A percentile compares a stretch with the other conserved stretches of the same genome.
phyloP scores from a whole-genome alignment of 2,113 vertebrate genomes.

The Saccopteryx bilineata region DNA sequence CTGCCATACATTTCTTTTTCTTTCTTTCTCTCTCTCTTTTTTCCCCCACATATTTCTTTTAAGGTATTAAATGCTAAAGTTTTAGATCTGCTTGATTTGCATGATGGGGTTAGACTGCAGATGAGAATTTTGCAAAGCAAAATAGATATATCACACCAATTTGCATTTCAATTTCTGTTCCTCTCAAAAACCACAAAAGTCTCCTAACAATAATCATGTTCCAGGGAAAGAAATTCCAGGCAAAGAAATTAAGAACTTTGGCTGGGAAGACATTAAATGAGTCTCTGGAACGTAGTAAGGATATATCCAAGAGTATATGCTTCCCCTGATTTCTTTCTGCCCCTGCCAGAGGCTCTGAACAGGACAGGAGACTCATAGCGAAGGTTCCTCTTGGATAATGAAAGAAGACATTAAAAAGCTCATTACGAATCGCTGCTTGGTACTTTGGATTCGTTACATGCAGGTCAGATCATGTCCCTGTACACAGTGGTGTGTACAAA shows the following conservation, averaged over 20 bases:
- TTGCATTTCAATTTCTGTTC: conserved; percentile 66
- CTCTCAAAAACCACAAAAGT: conserved; percentile 61
- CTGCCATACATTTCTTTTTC: background rate
- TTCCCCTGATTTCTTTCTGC: conserved; percentile 12
- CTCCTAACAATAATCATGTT: conserved; percentile 50
- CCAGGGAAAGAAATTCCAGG: conserved; percentile 79
- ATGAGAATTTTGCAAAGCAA: conserved; percentile 63
- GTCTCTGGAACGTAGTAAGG: conserved; percentile 65
- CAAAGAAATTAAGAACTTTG: conserved; percentile 73
- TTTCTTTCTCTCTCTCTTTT: too few species aligned
- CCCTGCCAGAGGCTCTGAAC: background rate
- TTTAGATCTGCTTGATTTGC: conserved; percentile 21
- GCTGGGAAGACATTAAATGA: conserved; percentile 52
- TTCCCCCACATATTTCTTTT: background rate
- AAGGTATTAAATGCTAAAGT: conserved; percentile 1
- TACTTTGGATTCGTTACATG: background rate
- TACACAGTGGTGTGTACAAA: background rate
- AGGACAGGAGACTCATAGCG: background rate
- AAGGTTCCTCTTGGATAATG: background rate
- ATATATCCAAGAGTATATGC: background rate
- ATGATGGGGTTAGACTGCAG: background rate
- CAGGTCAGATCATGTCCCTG: background rate
- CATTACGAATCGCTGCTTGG: background rate
- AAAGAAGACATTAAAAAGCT: conserved; percentile 48
- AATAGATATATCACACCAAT: conserved; percentile 58